Base-by-base conservation (phyloP, 2,888 invertebrate species). In the Tenthredo distinguenda region DNA sequence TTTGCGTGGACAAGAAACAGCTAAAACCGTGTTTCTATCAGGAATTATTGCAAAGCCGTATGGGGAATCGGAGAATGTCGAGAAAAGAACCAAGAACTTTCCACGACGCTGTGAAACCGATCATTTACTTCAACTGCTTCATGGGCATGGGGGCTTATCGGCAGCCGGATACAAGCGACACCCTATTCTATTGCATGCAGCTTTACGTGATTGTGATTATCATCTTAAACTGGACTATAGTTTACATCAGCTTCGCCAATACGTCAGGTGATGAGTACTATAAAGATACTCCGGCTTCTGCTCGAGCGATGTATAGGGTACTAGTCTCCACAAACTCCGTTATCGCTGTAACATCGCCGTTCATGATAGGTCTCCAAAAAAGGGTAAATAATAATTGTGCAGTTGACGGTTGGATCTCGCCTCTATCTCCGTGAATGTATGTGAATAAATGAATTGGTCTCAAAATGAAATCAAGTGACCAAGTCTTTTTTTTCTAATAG, bases 121-220 rank as follows among this genome's bases (percentile, higher is more conserved):
- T 79, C 3, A 7, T 34, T 37, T 55, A 55, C 9, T 79, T 58
- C 9, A 55, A 79, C 37, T 79, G 55, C 12, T 34, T 79, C 4
- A 1, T 79, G 9, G 79, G 79, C 9, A 34, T 79, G 18, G 76
- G 76, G n/a, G 47, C 26, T 76, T 12, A 12, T 47, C 47, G 76
- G 47, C 43, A 26, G 6, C 47, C 76, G 43, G 7, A 76, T 47
- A 21, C 12, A 26, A 21, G 76, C 76, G 12, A 12, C 15, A 26
- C 9, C 4, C 7, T n/a, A 12, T 47, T 15, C 10, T 47, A 26
- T n/a, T 43, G 2, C n/a, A 26, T 76, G 47, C 26, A 43, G 4
- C 2, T 50, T 12, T 26, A 76, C 43, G 26, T 15, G 12, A 9
- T 71, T 34, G 1, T 40, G 0, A 1, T 76, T 31, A 47, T 0